phyloP scores from a whole-genome alignment of 1,140 invertebrate species.

The Artemia franciscana region DNA sequence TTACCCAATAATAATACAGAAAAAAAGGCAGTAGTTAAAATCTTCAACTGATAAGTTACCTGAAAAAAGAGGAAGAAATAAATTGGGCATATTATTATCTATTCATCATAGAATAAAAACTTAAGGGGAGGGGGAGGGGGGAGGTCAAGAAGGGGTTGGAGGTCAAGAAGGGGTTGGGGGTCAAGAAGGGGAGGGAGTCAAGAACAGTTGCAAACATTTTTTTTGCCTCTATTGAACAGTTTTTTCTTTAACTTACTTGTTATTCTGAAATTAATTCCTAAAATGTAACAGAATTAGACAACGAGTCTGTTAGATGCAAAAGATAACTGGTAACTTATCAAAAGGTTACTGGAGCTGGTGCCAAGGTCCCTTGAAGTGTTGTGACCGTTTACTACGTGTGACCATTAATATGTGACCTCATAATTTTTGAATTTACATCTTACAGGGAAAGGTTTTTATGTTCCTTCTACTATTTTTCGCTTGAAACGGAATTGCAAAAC shows the following conservation, averaged over 20 bases:
- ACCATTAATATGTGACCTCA: no score
- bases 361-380: no score
- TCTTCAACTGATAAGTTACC: slow-evolving; percentile 29
- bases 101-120: neutral
- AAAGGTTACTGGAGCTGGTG: no score
- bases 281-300: no score
- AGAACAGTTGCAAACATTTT: neutral
- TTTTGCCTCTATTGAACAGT: neutral
- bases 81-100: neutral
- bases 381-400: no score
- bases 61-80: slow-evolving; percentile 10
- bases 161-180: neutral
- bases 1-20: slow-evolving; percentile 23
- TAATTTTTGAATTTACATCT: no score
- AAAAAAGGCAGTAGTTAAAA: slow-evolving; percentile 28
- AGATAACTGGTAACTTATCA: no score
- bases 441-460: no score
- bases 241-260: neutral
- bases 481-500: no score
- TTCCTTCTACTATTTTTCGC: no score
- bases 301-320: no score
- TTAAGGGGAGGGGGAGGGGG: neutral
- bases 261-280: no score
- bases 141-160: neutral
- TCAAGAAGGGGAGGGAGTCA: neutral